Conservation (phyloP, 2,797 vertebrate genomes). For the Enteromius thamalakanensis region DNA sequence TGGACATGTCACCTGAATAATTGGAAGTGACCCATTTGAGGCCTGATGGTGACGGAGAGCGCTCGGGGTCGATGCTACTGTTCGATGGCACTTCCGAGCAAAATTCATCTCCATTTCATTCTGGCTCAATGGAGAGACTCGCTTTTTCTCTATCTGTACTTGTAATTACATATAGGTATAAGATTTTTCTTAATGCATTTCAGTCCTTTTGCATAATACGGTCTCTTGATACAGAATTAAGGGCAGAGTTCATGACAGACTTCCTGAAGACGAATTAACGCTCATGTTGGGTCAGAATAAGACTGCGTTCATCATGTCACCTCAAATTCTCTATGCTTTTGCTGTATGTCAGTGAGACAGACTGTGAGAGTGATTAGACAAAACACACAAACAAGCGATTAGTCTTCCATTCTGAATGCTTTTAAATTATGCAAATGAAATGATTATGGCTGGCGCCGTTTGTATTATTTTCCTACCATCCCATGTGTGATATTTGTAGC, state of each 20-base stretch:
- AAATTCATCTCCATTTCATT: conserved; percentile 37
- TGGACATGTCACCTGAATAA: conserved; percentile 51
- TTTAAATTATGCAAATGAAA: conserved; percentile 49
- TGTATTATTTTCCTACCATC: conserved; percentile 22
- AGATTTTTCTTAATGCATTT: conserved; percentile 16
- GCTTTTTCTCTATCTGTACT: background rate
- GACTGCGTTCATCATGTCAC: background rate
- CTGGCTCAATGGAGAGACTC: background rate
- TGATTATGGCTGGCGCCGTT: conserved; percentile 36
- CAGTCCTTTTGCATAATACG: conserved; percentile 10
- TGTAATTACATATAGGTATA: background rate
- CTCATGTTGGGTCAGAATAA: background rate
- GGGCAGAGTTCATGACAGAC: background rate
- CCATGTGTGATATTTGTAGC: conserved; percentile 48
- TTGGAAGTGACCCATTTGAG: conserved; percentile 55
- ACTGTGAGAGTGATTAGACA: conserved; percentile 38
- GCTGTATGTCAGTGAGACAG: conserved; percentile 32
- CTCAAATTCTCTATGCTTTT: background rate
- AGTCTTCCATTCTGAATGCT: conserved; percentile 43
- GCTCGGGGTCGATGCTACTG: conserved; percentile 31
- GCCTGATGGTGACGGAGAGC: conserved; percentile 31
- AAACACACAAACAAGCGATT: conserved; percentile 41
- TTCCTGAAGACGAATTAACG: background rate
- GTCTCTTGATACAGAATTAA: background rate
- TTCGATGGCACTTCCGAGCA: conserved; percentile 31